Conservation (phyloP, 1,140 invertebrate genomes). For the Drosophila subpulchrella region DNA sequence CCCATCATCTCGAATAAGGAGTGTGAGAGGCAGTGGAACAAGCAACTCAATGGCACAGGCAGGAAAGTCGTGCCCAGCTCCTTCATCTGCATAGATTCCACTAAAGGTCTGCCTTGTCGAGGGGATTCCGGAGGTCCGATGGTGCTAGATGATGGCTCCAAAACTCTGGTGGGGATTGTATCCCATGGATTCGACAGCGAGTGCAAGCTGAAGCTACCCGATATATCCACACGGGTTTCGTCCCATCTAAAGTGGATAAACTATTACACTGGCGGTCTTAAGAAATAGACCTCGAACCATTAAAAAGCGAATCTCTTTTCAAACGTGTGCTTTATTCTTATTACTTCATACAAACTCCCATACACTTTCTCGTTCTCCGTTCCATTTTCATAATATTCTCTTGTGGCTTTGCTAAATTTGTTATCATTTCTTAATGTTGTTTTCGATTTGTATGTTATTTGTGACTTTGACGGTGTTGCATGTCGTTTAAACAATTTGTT, state of each 20-base stretch:
- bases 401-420: slow-evolving; percentile 77
- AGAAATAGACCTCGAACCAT: background rate
- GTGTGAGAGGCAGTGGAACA: slow-evolving; percentile 53
- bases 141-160: slow-evolving; percentile 36
- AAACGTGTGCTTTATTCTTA: slow-evolving; percentile 83
- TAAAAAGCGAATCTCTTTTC: slow-evolving; percentile 57
- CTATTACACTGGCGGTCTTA: slow-evolving; percentile 20
- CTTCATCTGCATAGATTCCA: slow-evolving; percentile 53
- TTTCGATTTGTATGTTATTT: slow-evolving; percentile 53
- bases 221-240: slow-evolving; percentile 50
- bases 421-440: slow-evolving; percentile 52
- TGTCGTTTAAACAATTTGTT: slow-evolving; percentile 71
- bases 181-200: slow-evolving; percentile 55
- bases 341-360: slow-evolving; percentile 77
- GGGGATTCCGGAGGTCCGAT: slow-evolving; percentile 63
- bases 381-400: slow-evolving; percentile 42
- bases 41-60: slow-evolving; percentile 2
- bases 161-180: slow-evolving; percentile 53
- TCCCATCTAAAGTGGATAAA: slow-evolving; percentile 45
- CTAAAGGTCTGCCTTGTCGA: slow-evolving; percentile 44
- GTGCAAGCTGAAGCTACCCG: slow-evolving; percentile 43
- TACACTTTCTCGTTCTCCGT: slow-evolving; percentile 50
- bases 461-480: slow-evolving; percentile 64
- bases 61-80: slow-evolving; percentile 27
- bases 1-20: slow-evolving; percentile 43